These are phyloP conservation scores for Alsophila aescularia DNA, from an alignment of 2,888 invertebrate species.

Conservation along the genomic window DNA sequence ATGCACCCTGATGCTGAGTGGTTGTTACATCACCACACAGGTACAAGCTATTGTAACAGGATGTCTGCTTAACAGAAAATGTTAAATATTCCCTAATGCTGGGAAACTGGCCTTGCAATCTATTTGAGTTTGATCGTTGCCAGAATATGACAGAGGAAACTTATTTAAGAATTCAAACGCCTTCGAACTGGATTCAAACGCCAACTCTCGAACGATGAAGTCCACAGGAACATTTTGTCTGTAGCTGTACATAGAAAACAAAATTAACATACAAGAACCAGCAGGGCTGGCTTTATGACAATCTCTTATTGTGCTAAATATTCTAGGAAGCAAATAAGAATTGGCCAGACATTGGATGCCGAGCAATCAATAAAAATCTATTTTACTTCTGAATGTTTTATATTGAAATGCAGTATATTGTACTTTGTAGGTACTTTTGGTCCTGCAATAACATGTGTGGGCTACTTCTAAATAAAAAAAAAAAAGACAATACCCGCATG, in stretches of 20 bases:
- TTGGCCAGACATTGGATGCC: neutral
- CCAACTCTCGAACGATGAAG: constrained; percentile 94
- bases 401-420: too few relatives aligned
- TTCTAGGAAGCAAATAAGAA: neutral
- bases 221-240: constrained; percentile 95
- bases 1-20: constrained; percentile 54
- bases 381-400: too few relatives aligned
- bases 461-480: too few relatives aligned
- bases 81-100: constrained; percentile 83
- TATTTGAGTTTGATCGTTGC: constrained; percentile 88
- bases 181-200: constrained; percentile 92
- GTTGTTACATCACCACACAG: constrained; percentile 75
- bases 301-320: constrained; percentile 18
- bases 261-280: constrained; percentile 72
- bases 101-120: constrained; percentile 95
- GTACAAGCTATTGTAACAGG: constrained; percentile 65
- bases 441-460: too few relatives aligned
- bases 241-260: constrained; percentile 91
- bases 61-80: constrained; percentile 72
- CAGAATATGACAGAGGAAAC: constrained; percentile 90
- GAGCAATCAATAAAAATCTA: too few relatives aligned
- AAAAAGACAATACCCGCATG: too few relatives aligned
- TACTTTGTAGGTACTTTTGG: too few relatives aligned
- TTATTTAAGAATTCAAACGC: constrained; percentile 95
- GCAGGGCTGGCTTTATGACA: constrained; percentile 54